Base-by-base conservation (phyloP, 2,888 invertebrate genomes). In the Drosophila prostipennis region DNA sequence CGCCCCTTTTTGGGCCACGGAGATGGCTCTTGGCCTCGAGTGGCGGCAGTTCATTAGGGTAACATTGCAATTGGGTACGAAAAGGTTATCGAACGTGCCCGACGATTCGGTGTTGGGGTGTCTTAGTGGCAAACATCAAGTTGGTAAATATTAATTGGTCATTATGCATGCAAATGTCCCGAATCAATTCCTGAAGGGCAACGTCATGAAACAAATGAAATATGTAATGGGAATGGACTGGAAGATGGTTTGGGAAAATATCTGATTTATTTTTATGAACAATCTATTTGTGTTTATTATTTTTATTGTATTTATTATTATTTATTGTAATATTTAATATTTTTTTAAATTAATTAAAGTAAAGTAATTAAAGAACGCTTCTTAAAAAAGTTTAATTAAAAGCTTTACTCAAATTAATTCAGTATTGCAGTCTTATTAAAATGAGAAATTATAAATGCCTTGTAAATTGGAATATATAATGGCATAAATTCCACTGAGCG, bases 41-140 rank as follows among this genome's bases (percentile, higher is more conserved):
- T 59, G 59, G 65, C 61, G 65, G 67, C 78, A 76, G 87, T 86
- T 86, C 87, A 82, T 82, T 82, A 82, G 84, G 84, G 84, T 75
- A 72, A 57, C 77, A 65, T 40, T 70, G 70, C 52, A 54, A 52
- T 60, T 56, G 72, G 54, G 29, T 54, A 57, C 36, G 51, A 51
- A 54, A 57, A 67, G 63, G 67, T 67, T 53, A 49, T 60, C 53
- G 69, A 55, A 71, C 63, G 55, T 52, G 51, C 49, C 36, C 55
- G 45, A 45, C 29, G 34, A 54, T 43, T 54, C 55, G 3, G 29
- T 7, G 29, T 29, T 2, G 7, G 34, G 32, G 16, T 37, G 36
- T 55, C 43, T 26, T 29, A 46, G 13, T 40, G n/a, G n/a, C 43
- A 23, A 23, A n/a, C 23, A 43, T n/a, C 19, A 10, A 16, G 48